A percentile compares a stretch with the other conserved stretches of the same genome.
phyloP scores from a whole-genome alignment of 1,140 invertebrate genomes.

The Oncopodura yosiiana region DNA sequence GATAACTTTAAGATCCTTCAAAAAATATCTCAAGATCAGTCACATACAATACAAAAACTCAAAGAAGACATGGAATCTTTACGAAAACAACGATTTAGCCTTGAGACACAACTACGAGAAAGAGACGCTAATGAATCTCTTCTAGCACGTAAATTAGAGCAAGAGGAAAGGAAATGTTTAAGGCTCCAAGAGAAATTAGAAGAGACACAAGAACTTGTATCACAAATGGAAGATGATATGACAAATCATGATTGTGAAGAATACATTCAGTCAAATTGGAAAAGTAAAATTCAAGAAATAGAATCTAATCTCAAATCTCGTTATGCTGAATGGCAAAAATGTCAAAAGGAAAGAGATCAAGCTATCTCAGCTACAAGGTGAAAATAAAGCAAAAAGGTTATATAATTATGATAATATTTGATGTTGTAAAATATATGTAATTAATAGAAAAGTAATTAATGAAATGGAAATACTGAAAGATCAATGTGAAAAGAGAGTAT shows the following conservation, averaged over 20 bases:
- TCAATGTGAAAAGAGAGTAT: not conserved
- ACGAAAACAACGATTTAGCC: not conserved
- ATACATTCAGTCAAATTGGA: conserved; percentile 12
- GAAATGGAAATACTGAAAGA: not conserved
- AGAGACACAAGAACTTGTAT: conserved; percentile 2
- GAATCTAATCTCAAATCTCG: conserved; percentile 1
- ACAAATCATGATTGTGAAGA: conserved; percentile 25
- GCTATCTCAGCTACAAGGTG: conserved; percentile 7
- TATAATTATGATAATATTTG: too few species aligned
- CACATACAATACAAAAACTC: conserved; percentile 11
- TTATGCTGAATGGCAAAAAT: conserved; percentile 6
- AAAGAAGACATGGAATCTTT: conserved; percentile 9
- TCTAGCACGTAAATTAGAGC: conserved; percentile 5
- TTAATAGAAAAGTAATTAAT: not conserved
- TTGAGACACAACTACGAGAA: conserved; percentile 17
- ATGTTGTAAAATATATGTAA: too few species aligned
- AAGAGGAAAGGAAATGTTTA: not conserved
- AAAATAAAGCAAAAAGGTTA: not conserved
- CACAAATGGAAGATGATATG: conserved; percentile 8
- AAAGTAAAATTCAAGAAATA: conserved; percentile 3
- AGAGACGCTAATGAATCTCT: conserved; percentile 10
- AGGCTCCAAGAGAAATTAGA: conserved; percentile 5
- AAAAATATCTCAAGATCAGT: conserved; percentile 24
- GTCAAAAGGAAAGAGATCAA: conserved; percentile 13
- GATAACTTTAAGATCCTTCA: conserved; percentile 17